A percentile compares a stretch with the other conserved stretches of the same genome.
phyloP scores from a whole-genome alignment of 2,888 invertebrate species.

The Brachyopa scutellaris region DNA sequence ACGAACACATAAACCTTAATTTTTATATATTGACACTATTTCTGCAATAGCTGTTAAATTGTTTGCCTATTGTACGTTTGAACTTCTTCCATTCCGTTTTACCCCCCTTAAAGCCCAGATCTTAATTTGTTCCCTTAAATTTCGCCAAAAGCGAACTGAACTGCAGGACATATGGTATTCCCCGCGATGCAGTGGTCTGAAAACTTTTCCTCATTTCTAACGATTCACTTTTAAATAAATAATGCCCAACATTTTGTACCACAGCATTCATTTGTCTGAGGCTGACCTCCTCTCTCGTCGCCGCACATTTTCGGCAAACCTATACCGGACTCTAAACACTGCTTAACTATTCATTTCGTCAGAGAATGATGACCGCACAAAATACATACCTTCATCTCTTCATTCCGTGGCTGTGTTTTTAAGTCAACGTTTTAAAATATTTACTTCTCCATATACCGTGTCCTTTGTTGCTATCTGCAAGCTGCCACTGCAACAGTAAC shows the following conservation, averaged over 20 bases:
- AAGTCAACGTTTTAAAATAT: constrained; percentile 59
- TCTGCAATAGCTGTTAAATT: no score
- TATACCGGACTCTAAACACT: not conserved
- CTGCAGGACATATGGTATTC: no score
- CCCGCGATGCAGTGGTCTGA: no score
- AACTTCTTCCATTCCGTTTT: no score
- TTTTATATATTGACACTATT: no score
- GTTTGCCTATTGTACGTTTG: no score
- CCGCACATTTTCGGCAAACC: not conserved
- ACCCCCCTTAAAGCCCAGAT: no score
- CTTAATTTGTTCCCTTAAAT: no score
- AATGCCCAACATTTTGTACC: constrained; percentile 13
- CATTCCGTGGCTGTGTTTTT: constrained; percentile 36
- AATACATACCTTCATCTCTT: constrained; percentile 29
- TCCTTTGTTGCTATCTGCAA: not conserved
- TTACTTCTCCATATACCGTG: constrained; percentile 2
- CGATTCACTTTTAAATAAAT: constrained; percentile 8
- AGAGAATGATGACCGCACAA: constrained; percentile 41
- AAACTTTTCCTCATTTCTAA: no score
- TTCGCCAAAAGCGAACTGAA: no score
- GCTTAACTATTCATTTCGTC: constrained; percentile 33
- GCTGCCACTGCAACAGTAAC: constrained; percentile 35
- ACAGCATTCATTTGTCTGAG: not conserved
- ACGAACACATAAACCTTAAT: no score
- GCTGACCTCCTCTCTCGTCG: not conserved